Base-by-base conservation (phyloP, 1,140 invertebrate genomes). In the Megalopta genalis region DNA sequence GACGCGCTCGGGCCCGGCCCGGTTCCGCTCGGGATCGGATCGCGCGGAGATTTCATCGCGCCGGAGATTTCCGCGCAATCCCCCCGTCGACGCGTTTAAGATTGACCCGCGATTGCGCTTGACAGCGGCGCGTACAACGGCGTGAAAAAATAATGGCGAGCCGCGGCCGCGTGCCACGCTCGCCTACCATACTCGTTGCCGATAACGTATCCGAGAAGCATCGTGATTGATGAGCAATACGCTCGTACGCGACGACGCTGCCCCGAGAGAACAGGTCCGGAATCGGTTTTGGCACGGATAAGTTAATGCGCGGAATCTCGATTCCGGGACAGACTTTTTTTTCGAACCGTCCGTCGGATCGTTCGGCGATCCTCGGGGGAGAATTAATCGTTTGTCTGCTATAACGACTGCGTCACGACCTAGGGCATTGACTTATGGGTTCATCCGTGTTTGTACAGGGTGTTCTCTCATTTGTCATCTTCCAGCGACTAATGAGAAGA, bases 101-200 rank as follows among this genome's bases (percentile, higher is more conserved):
- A 77, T 71, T 27, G 59, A 54, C 49, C 25, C 76, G 32, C 59
- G 76, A 71, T 42, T 32, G 42, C 18, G 23, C 12, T n/a, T 27
- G 60, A 63, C 16, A 21, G 18, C 23, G 18, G 21, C 9, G 18
- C 59, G 21, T 37, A 1, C 12, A n/a, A 21, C 18, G 7, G 21
- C 10, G 42, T 16, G 57, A 62, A 60, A 60, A 77, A 60, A 77
- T 21, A 21, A 23, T 46, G n/a, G 21, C 21, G 1, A 23, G 0
- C 27, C 2, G 6, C 42, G 1, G 25, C 25, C 37, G 63, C 57
- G 42, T 18, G 12, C 16, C 21, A 5, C n/a, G n/a, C 9, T 14
- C 32, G 18, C 9, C 37, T 18, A 49, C 18, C 18, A n/a, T 37
- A 14, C n/a, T 4, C 23, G 54, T 1, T 16, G 32, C 37, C 16